A percentile compares a stretch with the other conserved stretches of the same genome.
Evolutionary conservation across 2,797 vertebrate species (phyloP).

Genomic region (Morelia viridis): DNA sequence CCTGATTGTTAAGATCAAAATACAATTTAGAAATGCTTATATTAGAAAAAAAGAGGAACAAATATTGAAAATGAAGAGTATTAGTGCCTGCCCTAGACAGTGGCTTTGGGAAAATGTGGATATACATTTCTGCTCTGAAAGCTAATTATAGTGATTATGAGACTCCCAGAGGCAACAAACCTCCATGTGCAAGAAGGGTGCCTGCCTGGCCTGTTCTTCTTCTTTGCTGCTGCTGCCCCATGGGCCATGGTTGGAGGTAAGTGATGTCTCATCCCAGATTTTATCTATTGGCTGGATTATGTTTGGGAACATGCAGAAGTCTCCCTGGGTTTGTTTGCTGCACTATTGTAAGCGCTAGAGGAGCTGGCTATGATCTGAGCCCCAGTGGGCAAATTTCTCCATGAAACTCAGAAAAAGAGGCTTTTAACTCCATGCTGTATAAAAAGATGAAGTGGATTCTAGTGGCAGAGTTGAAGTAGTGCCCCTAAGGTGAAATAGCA

Average conservation of each 20-base stretch:
- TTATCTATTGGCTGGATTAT: background rate
- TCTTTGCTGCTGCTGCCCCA: background rate
- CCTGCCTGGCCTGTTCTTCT: background rate
- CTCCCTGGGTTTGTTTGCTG: background rate
- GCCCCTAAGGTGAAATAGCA: background rate
- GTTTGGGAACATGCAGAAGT: background rate
- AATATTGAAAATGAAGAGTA: background rate
- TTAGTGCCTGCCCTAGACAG: background rate
- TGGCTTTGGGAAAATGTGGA: background rate
- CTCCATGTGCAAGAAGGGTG: background rate
- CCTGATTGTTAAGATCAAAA: background rate
- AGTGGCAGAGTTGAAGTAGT: background rate
- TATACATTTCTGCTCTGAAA: background rate
- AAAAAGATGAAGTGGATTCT: background rate
- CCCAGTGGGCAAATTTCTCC: background rate
- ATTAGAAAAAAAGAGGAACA: background rate
- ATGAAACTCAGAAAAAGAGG: background rate
- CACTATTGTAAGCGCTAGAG: background rate
- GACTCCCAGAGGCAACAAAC: slow-evolving; percentile 21
- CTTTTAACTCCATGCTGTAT: background rate
- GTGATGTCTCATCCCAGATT: background rate
- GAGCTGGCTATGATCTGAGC: background rate
- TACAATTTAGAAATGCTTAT: background rate
- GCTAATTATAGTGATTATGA: background rate
- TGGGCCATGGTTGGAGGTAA: background rate